These are phyloP conservation scores for Drosophila subquinaria DNA, from an alignment of 2,888 invertebrate genomes.

Conservation along the genomic window DNA sequence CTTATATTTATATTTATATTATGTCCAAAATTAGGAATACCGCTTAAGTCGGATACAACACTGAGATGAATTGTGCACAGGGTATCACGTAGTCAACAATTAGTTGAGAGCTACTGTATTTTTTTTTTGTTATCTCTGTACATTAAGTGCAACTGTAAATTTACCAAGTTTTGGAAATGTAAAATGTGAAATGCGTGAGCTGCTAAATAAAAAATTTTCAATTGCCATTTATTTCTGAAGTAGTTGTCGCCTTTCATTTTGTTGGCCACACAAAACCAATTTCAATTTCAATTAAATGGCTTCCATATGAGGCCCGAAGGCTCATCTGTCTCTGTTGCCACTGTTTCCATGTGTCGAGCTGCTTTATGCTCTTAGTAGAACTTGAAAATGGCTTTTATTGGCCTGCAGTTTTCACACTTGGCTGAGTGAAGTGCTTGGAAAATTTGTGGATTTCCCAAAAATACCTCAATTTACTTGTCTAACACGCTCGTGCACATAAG, in stretches of 20 bases:
- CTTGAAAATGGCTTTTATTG: constrained; percentile 58
- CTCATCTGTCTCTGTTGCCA: constrained; percentile 7
- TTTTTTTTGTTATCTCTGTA: constrained; percentile 13
- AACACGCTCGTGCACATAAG: constrained; percentile 4
- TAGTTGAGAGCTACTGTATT: background rate
- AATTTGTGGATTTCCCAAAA: constrained; percentile 37
- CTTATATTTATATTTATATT: too few relatives aligned
- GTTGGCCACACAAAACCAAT: constrained; percentile 56
- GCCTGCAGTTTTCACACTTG: constrained; percentile 59
- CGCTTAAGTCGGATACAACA: too few relatives aligned
- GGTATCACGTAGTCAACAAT: background rate
- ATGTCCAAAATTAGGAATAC: too few relatives aligned
- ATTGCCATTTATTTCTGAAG: constrained; percentile 54
- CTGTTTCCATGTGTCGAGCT: constrained; percentile 30
- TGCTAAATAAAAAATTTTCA: constrained; percentile 55
- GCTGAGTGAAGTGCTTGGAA: constrained; percentile 31
- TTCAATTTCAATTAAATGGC: constrained; percentile 72
- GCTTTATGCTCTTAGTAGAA: constrained; percentile 45
- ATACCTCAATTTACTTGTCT: constrained; percentile 25
- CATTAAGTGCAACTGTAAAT: constrained; percentile 47
- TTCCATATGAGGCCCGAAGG: constrained; percentile 46
- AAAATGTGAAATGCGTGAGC: constrained; percentile 42
- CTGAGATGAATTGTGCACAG: background rate
- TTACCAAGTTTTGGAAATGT: constrained; percentile 41
- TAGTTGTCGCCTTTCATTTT: constrained; percentile 38